A percentile compares a stretch with the other conserved stretches of the same genome.
Evolutionary conservation across 2,888 invertebrate genomes (phyloP).

Genomic region (Matsumyia berberina): DNA sequence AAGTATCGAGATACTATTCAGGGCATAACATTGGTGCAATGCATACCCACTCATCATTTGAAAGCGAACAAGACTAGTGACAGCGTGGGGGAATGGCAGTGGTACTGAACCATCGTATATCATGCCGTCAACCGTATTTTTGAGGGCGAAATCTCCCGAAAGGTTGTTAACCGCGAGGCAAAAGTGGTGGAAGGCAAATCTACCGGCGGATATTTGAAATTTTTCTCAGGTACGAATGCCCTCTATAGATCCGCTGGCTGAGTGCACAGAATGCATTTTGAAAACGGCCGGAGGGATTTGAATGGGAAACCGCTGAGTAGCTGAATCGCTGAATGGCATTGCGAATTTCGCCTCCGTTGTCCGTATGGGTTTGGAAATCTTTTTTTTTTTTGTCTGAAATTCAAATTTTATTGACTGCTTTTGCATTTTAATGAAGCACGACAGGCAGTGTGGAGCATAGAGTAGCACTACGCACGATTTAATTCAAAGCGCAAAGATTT

Average conservation of each 20-base stretch:
- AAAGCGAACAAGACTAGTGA: constrained; percentile 4
- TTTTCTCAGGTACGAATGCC: constrained; percentile 18
- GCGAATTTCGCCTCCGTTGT: constrained; percentile 19
- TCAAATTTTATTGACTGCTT: constrained; percentile 55
- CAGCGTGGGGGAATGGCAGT: constrained; percentile 18
- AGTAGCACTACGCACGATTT: constrained; percentile 46
- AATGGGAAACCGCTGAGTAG: constrained; percentile 41
- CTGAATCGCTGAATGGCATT: constrained; percentile 45
- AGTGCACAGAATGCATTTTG: constrained; percentile 31
- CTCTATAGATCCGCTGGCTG: not conserved
- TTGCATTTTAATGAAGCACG: constrained; percentile 47
- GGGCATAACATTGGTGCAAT: constrained; percentile 63
- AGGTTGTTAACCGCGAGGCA: constrained; percentile 62
- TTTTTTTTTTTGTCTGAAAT: constrained; percentile 34
- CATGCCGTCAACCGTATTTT: constrained; percentile 46
- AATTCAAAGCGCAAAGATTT: constrained; percentile 12
- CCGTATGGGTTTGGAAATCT: constrained; percentile 17
- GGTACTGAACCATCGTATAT: constrained; percentile 6
- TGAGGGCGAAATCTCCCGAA: constrained; percentile 56
- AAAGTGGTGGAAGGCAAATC: constrained; percentile 8
- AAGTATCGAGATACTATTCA: constrained; percentile 67
- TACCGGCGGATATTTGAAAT: constrained; percentile 11
- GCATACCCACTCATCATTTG: constrained; percentile 2
- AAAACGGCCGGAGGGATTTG: constrained; percentile 41
- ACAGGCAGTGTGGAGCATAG: constrained; percentile 9